Base-by-base conservation (phyloP, 1,140 invertebrate species). In the Ceratoteleas bidentatus region DNA sequence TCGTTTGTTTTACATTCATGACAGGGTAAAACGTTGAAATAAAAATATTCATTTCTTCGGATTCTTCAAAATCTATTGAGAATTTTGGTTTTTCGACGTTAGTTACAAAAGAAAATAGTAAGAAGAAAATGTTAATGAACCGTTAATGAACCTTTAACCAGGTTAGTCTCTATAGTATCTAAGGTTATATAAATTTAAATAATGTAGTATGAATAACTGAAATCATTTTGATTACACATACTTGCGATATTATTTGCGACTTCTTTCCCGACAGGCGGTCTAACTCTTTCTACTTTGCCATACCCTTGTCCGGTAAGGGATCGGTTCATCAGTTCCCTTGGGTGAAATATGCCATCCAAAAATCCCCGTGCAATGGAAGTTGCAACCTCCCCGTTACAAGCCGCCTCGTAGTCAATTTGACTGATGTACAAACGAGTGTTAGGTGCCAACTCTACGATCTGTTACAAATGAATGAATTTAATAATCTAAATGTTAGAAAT, bases 301-400 rank as follows among this genome's bases (percentile, higher is more conserved):
- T 32, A 60, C 7, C 57, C 57, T 47, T 60, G 57, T 45, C 57
- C 57, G 32, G 43, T 60, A 2, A 45, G 14, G 9, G 57, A 60
- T 13, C 11, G 3, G 2, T 60, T 60, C 0, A 60, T n/a, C n/a
- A 60, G 14, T 32, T 60, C 57, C 36, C n/a, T 32, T 8, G 10
- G 6, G 36, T 60, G 57, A 13, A 60, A 60, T 45, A 47, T 47
- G 6, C 57, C 57, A n/a, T 60, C 57, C 16, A 60, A 45, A 11
- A 60, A n/a, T 13, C 38, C 0, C 14, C 57, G 11, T 14, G 57
- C 57, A 24, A 47, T 47, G 3, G 32, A 33, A 3, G 16, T 33
- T n/a, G 57, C 11, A 32, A 4, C 6, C 36, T 38, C 1, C 33
- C 47, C 57, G 13, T 15, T 60, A 14, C 57, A 60, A 8, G 57